Conservation (phyloP, 2,113 vertebrate genomes). For the Eurystomus gularis region DNA sequence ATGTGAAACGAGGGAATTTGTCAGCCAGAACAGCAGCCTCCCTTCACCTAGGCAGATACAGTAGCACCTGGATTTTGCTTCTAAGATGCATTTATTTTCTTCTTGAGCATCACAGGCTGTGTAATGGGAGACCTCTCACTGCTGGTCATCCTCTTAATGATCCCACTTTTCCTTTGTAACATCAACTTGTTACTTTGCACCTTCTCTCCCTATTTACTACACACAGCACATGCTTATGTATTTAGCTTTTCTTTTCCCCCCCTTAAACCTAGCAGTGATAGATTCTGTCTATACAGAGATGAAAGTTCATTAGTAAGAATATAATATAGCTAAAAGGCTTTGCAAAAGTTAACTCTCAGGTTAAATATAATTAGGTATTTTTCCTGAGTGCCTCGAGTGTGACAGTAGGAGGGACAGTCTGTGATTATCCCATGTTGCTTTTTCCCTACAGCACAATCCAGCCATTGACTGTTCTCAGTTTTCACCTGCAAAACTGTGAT, state of each 20-base stretch:
- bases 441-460: neutral
- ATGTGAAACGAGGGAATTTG: accelerated
- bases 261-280: neutral
- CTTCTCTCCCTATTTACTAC: neutral
- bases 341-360: neutral
- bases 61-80: neutral
- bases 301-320: neutral
- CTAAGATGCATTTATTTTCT: neutral
- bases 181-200: neutral
- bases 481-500: neutral
- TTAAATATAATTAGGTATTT: neutral
- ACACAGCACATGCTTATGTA: accelerated
- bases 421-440: neutral
- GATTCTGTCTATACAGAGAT: neutral
- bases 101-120: neutral
- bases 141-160: neutral
- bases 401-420: neutral
- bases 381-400: neutral
- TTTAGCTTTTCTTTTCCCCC: neutral
- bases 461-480: neutral
- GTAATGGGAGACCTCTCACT: neutral
- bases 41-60: accelerated
- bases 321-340: neutral
- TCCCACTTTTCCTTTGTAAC: neutral
- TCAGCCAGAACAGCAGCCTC: neutral